phyloP scores from a whole-genome alignment of 2,113 vertebrate species.

The Ahaetulla prasina region DNA sequence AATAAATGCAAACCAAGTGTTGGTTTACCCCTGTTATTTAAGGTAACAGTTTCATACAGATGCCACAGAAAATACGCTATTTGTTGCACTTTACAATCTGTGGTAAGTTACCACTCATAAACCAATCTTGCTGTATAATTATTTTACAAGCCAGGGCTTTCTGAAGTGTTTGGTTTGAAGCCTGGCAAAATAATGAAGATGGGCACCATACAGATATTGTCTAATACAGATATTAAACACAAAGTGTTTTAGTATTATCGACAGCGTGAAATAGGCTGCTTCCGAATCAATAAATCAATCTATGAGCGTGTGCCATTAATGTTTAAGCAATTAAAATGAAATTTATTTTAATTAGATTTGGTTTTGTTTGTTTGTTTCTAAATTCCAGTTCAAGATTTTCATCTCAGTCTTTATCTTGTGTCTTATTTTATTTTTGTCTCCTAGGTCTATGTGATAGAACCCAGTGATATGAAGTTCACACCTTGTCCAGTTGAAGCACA shows the following conservation, averaged over 20 bases:
- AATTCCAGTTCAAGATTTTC: neutral
- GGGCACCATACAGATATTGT: neutral
- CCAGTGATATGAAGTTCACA: conserved; percentile 86
- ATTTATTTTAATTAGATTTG: neutral
- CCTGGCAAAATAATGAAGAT: neutral
- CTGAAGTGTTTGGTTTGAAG: neutral
- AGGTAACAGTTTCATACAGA: neutral
- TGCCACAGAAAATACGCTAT: neutral
- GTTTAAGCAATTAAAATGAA: neutral
- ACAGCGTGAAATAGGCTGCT: neutral
- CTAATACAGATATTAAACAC: neutral
- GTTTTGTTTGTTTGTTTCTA: neutral
- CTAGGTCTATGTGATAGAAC: conserved; percentile 89
- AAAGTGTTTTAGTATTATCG: neutral
- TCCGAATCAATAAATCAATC: neutral
- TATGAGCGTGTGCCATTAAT: neutral
- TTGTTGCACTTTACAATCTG: neutral
- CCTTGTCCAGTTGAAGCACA: conserved; percentile 82
- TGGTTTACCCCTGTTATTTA: neutral
- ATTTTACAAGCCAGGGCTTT: neutral
- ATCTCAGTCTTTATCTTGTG: rapidly evolving
- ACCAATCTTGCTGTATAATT: neutral
- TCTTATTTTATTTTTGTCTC: neutral
- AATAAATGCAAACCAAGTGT: conserved; percentile 4
- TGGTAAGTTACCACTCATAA: neutral